Evolutionary conservation across 2,888 invertebrate genomes (phyloP).

Genomic region (Himalopsyche tibetana): DNA sequence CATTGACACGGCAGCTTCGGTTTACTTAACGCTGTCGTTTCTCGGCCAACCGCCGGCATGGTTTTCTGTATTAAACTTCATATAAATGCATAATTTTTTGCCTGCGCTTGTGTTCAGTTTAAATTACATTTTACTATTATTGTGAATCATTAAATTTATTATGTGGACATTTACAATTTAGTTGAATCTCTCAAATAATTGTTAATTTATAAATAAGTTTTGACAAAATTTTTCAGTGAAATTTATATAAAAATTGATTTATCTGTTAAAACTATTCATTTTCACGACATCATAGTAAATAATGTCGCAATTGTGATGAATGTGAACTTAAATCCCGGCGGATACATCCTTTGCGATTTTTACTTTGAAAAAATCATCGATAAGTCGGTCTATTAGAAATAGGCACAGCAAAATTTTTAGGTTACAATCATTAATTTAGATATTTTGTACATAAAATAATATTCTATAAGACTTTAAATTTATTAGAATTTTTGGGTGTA

Average conservation of each 20-base stretch:
- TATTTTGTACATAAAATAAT: constrained; percentile 12
- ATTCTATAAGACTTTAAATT: neutral
- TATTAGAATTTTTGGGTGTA: neutral
- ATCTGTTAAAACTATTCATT: too few relatives aligned
- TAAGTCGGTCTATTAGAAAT: constrained; percentile 10
- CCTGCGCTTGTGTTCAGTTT: neutral
- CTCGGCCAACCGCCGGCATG: too few relatives aligned
- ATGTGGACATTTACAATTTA: neutral
- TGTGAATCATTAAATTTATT: neutral
- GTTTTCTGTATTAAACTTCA: neutral
- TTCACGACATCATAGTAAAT: too few relatives aligned
- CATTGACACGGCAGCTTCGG: too few relatives aligned
- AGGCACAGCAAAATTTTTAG: neutral
- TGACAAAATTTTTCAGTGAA: neutral
- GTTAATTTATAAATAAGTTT: constrained; percentile 3
- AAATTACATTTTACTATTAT: too few relatives aligned
- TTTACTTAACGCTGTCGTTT: too few relatives aligned
- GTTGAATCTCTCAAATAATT: constrained; percentile 24
- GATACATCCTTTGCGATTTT: too few relatives aligned
- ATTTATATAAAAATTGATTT: too few relatives aligned
- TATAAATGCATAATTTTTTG: neutral
- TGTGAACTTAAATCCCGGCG: too few relatives aligned
- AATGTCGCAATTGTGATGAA: too few relatives aligned
- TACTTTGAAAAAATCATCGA: neutral
- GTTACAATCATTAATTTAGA: neutral